These are phyloP conservation scores for Bathynomus jamesi DNA, from an alignment of 1,140 invertebrate species.

Conservation along the genomic window DNA sequence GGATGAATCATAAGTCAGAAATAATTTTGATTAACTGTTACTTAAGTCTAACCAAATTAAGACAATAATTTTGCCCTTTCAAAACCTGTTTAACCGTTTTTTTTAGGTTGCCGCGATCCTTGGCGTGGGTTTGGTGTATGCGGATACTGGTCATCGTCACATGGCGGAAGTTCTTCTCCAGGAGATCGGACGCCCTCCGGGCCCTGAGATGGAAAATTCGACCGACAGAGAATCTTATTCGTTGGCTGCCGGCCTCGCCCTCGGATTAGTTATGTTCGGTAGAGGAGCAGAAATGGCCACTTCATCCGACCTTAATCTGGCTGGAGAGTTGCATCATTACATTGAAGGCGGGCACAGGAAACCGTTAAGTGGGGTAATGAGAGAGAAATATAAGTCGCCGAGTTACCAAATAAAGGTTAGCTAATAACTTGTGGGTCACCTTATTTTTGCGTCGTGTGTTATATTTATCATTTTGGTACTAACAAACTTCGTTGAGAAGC, in stretches of 20 bases:
- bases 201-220: slow-evolving; percentile 91
- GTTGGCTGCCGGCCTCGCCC: slow-evolving; percentile 78
- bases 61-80: no score
- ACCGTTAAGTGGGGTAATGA: slow-evolving; percentile 55
- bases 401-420: slow-evolving; percentile 39
- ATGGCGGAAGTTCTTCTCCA: slow-evolving; percentile 81
- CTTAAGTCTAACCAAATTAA: no score
- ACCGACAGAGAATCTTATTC: slow-evolving; percentile 90
- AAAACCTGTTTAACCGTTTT: no score
- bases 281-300: slow-evolving; percentile 55
- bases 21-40: no score
- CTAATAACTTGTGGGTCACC: neutral
- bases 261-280: slow-evolving; percentile 80
- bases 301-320: slow-evolving; percentile 65
- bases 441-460: no score
- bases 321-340: slow-evolving; percentile 80
- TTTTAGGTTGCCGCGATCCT: slow-evolving; percentile 30
- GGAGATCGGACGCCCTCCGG: slow-evolving; percentile 87
- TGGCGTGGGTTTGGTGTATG: slow-evolving; percentile 78
- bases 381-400: slow-evolving; percentile 73
- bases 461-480: no score
- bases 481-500: no score
- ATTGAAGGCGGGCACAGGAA: slow-evolving; percentile 87
- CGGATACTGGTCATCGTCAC: slow-evolving; percentile 83
- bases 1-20: no score